Evolutionary conservation across 2,888 invertebrate species (phyloP).

Genomic region (Spodoptera exigua): DNA sequence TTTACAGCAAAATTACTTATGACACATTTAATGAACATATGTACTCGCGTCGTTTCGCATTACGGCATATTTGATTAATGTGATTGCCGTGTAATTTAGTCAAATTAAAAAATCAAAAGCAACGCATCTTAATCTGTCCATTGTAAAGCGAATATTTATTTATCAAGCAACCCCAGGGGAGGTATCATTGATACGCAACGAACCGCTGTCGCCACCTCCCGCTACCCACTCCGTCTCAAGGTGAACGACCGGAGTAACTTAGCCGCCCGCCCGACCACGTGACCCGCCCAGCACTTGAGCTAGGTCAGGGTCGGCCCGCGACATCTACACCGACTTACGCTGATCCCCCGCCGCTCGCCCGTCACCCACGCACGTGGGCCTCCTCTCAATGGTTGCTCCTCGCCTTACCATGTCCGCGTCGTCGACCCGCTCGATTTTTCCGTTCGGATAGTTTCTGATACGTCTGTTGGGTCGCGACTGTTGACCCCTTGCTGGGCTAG

Average conservation of each 20-base stretch:
- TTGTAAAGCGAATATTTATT: conserved; percentile 12
- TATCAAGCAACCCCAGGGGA: conserved; percentile 28
- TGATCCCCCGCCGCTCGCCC: conserved; percentile 63
- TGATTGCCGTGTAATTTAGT: conserved; percentile 6
- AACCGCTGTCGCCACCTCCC: conserved; percentile 68
- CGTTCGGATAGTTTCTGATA: conserved; percentile 85
- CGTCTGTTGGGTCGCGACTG: conserved; percentile 71
- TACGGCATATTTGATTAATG: conserved; percentile 10
- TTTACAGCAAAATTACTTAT: conserved; percentile 10
- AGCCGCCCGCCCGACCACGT: conserved; percentile 84
- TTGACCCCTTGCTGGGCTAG: conserved; percentile 76
- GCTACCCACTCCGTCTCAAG: conserved; percentile 80
- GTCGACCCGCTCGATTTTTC: conserved; percentile 81
- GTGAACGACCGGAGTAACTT: conserved; percentile 83
- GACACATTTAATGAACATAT: conserved; percentile 36
- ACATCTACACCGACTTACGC: conserved; percentile 70
- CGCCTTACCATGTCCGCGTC: conserved; percentile 71
- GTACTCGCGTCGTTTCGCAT: conserved; percentile 27
- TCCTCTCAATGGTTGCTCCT: conserved; percentile 62
- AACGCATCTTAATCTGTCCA: conserved; percentile 7
- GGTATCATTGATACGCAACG: conserved; percentile 58
- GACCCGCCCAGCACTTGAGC: conserved; percentile 85
- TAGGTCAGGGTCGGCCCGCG: conserved; percentile 86
- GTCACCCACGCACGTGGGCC: conserved; percentile 55
- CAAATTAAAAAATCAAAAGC: conserved; percentile 7